Base-by-base conservation (phyloP, 2,797 vertebrate species). In the Gymnodraco acuticeps region DNA sequence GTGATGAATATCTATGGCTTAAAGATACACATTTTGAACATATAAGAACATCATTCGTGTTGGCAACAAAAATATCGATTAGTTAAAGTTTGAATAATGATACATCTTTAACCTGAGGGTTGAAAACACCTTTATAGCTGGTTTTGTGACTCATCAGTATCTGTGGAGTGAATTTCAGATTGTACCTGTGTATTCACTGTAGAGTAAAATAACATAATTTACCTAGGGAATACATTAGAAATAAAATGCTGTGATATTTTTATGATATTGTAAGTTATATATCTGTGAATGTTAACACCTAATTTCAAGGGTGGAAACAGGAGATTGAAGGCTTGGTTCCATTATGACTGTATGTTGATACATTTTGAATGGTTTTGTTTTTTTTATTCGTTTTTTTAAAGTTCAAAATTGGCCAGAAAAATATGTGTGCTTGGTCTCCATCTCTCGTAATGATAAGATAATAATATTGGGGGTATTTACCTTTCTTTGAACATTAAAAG, bases 101-200 rank as follows among this genome's bases (percentile, higher is more conserved):
- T 77, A 17, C 70, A 63, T 75, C 23, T 14, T 75, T 41, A 51
- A 50, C 1, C 20, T 27, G 47, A 67, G 81, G 67, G 65, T 67
- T 27, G 47, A 52, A 78, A 47, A 52, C 77, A 47, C 45, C 50
- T 33, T 27, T 53, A 47, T 73, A 77, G 69, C 15, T 78, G 64
- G 1, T 91, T 77, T 61, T 68, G 80, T 92, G 86, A 87, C 52
- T 73, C 70, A 70, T 69, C 60, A 42, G 66, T 82, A 67, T 86
- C 46, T 71, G 80, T 87, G 72, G 71, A 78, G 61, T 83, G 50
- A 52, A 74, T 47, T 77, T 80, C n/a, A 70, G 70, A 43, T 50
- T 71, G 23, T 64, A 66, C n/a, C 65, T 75, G 31, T 80, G 73
- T 82, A 51, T 75, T 78, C 46, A 52, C 69, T 81, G 75, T 89